phyloP scores from a whole-genome alignment of 2,113 vertebrate genomes.

The Hystrix cristata region DNA sequence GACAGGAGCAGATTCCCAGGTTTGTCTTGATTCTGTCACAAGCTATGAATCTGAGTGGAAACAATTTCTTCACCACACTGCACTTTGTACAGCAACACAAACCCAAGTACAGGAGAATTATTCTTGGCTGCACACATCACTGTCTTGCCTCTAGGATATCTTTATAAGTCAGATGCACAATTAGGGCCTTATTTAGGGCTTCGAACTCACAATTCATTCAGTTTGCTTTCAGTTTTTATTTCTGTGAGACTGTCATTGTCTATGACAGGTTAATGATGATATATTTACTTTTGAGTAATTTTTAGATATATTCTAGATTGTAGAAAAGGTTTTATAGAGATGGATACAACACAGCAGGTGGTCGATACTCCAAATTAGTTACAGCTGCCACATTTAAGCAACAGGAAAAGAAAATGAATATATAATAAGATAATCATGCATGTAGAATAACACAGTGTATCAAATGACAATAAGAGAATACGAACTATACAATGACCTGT shows the following conservation, averaged over 20 bases:
- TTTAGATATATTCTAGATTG: conserved; percentile 82
- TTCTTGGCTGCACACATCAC: background rate
- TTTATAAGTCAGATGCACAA: conserved; percentile 40
- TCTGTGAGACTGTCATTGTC: conserved; percentile 69
- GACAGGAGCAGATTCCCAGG: background rate
- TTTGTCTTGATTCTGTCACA: background rate
- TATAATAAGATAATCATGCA: conserved; percentile 28
- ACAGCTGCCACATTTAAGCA: conserved; percentile 81
- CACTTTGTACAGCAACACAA: conserved; percentile 53
- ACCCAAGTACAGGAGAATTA: conserved; percentile 34
- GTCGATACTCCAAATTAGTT: conserved; percentile 83
- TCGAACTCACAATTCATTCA: conserved; percentile 64
- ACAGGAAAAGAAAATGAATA: conserved; percentile 70
- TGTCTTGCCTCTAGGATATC: conserved; percentile 22
- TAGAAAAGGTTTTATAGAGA: conserved; percentile 83
- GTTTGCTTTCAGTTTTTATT: conserved; percentile 76
- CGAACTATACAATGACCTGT: conserved; percentile 33
- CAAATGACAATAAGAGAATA: conserved; percentile 50
- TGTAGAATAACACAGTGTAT: conserved; percentile 33
- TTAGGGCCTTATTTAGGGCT: conserved; percentile 5
- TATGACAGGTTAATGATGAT: conserved; percentile 83
- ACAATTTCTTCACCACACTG: conserved; percentile 43
- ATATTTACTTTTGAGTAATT: conserved; percentile 82
- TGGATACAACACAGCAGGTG: conserved; percentile 77
- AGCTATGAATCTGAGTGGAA: conserved; percentile 22